Evolutionary conservation across 2,113 vertebrate genomes (phyloP).

Genomic region (Oreochromis aureus): DNA sequence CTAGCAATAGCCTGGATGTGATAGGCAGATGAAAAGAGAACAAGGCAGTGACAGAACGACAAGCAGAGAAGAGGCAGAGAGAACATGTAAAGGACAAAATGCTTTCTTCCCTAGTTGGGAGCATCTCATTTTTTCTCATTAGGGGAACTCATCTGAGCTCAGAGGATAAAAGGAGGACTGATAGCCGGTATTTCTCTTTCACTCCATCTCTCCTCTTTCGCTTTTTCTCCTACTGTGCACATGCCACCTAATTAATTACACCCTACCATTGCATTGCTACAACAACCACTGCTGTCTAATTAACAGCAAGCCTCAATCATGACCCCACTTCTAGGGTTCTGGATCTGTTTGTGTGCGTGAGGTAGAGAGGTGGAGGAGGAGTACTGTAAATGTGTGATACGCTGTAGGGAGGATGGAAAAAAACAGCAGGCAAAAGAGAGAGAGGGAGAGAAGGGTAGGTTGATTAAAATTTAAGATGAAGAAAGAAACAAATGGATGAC

Average conservation of each 20-base stretch:
- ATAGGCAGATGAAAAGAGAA: constrained; percentile 64
- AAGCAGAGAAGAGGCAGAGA: constrained; percentile 55
- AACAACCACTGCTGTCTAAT: constrained; percentile 69
- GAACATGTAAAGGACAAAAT: constrained; percentile 67
- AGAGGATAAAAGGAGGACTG: constrained; percentile 64
- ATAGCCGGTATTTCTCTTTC: constrained; percentile 52
- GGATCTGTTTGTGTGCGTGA: constrained; percentile 35
- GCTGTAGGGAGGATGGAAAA: background rate
- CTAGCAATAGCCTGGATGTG: constrained; percentile 48
- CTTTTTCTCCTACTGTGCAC: constrained; percentile 59
- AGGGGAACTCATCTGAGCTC: constrained; percentile 66
- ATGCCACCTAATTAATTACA: constrained; percentile 72
- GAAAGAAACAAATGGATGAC: background rate
- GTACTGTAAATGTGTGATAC: background rate
- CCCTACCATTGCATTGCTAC: constrained; percentile 62
- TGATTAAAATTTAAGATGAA: background rate
- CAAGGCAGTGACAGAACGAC: constrained; percentile 50
- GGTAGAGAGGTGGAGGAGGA: constrained; percentile 5
- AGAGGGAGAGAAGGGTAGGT: background rate
- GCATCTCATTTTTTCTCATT: constrained; percentile 71
- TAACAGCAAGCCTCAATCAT: constrained; percentile 65
- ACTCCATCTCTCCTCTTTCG: constrained; percentile 35
- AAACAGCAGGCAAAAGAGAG: background rate
- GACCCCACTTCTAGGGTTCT: constrained; percentile 60
- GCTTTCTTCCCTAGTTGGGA: constrained; percentile 63